These are phyloP conservation scores for Oryctes rhinoceros DNA, from an alignment of 1,140 invertebrate species.

Conservation along the genomic window DNA sequence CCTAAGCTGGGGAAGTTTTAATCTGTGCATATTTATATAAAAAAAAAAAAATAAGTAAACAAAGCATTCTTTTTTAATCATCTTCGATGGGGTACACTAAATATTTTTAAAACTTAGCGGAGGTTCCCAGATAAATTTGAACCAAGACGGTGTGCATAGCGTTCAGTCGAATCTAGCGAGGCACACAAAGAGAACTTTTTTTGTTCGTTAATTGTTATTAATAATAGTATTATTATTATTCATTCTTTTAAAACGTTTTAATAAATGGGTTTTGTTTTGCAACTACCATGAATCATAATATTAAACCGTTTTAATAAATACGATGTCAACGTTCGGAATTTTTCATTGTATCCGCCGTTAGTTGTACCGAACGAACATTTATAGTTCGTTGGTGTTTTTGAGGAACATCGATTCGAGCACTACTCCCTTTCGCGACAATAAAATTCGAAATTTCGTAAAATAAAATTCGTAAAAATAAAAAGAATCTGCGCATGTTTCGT, in stretches of 20 bases:
- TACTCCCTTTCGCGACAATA: too few relatives aligned
- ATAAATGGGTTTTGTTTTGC: neutral
- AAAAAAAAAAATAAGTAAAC: neutral
- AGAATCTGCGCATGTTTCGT: neutral
- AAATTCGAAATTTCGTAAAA: too few relatives aligned
- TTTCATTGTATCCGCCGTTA: neutral
- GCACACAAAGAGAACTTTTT: neutral
- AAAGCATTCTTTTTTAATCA: neutral
- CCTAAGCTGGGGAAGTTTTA: neutral
- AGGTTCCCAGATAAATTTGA: neutral
- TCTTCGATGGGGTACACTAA: neutral
- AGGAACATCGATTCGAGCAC: neutral
- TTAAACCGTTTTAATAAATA: neutral
- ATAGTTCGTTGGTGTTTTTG: neutral
- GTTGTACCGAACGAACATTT: neutral
- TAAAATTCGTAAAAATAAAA: too few relatives aligned
- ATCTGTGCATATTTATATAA: neutral
- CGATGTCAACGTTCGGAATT: neutral
- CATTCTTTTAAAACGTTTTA: neutral
- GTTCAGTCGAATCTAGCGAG: neutral
- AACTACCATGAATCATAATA: neutral
- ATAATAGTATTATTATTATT: neutral
- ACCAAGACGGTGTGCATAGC: neutral
- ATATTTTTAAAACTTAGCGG: constrained; percentile 5
- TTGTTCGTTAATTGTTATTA: neutral